Evolutionary conservation across 2,888 invertebrate species (phyloP), one percentile per base, ranked within the genome.

Genomic region (Agonopterix alstromeriana): DNA sequence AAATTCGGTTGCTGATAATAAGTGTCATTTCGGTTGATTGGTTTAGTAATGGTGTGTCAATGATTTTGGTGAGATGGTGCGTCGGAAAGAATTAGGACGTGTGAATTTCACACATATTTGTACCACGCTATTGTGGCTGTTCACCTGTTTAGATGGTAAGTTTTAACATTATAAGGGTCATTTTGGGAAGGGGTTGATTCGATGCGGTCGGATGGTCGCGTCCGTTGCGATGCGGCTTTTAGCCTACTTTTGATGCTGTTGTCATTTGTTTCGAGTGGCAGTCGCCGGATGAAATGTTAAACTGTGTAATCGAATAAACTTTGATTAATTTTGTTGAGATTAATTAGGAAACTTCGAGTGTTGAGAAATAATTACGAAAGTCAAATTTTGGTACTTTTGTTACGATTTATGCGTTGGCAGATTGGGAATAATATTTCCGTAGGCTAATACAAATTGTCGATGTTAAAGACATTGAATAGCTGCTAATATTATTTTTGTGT

Each of bases 121-220:
- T 69, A 70, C 76, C 48, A 65, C 74, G 50, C 58, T 84, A 47
- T 57, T 87, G 64, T 85, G 82, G 82, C 61, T 86, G 66, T 58
- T 82, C 75, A 76, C 77, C 69, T 84, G 81, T 76, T 78, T 84
- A 54, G 75, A 80, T 65, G 84, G 87, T 87, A 79, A 82, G 87
- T 85, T 51, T 72, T 67, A 60, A 55, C 55, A 54, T 63, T 55
- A 49, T 63, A 65, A 65, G 71, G 66, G 68, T 69, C 65, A 67
- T 68, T 66, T 71, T 61, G 63, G 58, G 63, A 67, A 67, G 73
- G 65, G 55, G 53, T 56, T 56, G 58, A 61, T 63, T 61, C 55
- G 78, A 68, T 65, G 66, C 71, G 81, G 75, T 76, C 64, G 64
- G 71, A 52, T 72, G 61, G 61, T 62, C 54, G 45, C 60, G 61